Evolutionary conservation across 2,797 vertebrate genomes (phyloP).

Genomic region (Sebastes steindachneri): DNA sequence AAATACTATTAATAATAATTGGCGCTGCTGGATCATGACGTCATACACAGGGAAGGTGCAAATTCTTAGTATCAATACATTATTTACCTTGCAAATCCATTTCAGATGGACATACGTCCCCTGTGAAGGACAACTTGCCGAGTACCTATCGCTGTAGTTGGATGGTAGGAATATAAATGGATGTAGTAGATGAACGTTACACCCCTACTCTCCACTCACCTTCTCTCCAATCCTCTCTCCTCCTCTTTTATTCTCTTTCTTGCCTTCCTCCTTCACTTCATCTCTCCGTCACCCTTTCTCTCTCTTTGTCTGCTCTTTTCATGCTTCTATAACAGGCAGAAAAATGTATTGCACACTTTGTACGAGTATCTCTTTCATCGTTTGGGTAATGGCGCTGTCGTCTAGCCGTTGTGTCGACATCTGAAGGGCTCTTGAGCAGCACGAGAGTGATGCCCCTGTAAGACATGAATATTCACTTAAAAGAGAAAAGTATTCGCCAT

Average conservation of each 20-base stretch:
- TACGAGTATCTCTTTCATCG: constrained; percentile 25
- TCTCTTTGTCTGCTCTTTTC: neutral
- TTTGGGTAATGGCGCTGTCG: constrained; percentile 50
- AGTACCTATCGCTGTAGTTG: too few species aligned
- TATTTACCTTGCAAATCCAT: too few species aligned
- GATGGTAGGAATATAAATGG: too few species aligned
- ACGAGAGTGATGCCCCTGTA: constrained; percentile 5
- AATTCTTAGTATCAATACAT: too few species aligned
- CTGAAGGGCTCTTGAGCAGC: constrained; percentile 28
- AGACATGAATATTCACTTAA: constrained; percentile 19
- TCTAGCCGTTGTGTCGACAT: constrained; percentile 6
- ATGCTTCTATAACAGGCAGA: constrained; percentile 9
- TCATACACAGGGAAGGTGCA: too few species aligned
- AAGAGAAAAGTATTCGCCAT: constrained; percentile 18
- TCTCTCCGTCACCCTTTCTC: neutral
- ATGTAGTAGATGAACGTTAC: too few species aligned
- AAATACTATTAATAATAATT: too few species aligned
- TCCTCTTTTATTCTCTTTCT: neutral
- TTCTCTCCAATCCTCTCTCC: neutral
- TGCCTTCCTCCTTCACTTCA: neutral
- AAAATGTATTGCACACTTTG: constrained; percentile 31
- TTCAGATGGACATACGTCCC: too few species aligned
- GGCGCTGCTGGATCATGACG: too few species aligned
- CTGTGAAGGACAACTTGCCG: too few species aligned
- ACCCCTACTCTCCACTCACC: neutral